phyloP scores from a whole-genome alignment of 2,797 vertebrate genomes.

The Sebastes taczanowskii region DNA sequence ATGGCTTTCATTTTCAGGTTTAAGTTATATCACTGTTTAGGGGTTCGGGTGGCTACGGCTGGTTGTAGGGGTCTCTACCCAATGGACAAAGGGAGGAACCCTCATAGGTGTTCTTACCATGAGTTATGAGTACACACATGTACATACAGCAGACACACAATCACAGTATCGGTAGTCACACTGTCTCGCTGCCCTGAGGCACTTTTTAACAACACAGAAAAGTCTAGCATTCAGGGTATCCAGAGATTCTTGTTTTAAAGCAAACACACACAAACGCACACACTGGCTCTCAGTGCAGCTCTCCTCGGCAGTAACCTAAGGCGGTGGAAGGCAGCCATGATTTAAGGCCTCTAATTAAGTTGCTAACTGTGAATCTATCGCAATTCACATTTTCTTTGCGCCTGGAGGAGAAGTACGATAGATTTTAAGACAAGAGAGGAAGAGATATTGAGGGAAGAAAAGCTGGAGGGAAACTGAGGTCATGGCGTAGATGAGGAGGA shows the following conservation, averaged over 20 bases:
- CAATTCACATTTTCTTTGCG: slow-evolving; percentile 55
- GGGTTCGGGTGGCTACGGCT: neutral
- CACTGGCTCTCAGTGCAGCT: slow-evolving; percentile 6
- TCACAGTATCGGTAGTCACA: neutral
- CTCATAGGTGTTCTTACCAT: neutral
- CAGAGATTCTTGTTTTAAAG: slow-evolving; percentile 15
- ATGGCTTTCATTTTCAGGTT: neutral
- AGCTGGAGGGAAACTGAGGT: slow-evolving; percentile 25
- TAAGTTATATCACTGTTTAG: neutral
- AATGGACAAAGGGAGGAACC: neutral
- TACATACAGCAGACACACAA: neutral
- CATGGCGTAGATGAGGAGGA: neutral
- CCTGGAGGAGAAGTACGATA: slow-evolving; percentile 37
- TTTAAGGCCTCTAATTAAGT: slow-evolving; percentile 78
- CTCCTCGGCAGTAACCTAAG: slow-evolving; percentile 35
- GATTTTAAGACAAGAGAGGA: slow-evolving; percentile 49
- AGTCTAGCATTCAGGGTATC: slow-evolving; percentile 8
- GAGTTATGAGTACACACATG: neutral
- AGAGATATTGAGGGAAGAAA: slow-evolving; percentile 34
- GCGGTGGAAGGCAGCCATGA: slow-evolving; percentile 61
- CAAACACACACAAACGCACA: slow-evolving; percentile 11
- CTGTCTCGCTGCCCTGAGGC: neutral
- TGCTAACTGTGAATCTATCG: slow-evolving; percentile 71
- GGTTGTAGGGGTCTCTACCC: neutral
- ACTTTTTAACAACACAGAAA: slow-evolving; percentile 22